Base-by-base conservation (phyloP, 2,113 vertebrate genomes). In the Platichthys flesus region DNA sequence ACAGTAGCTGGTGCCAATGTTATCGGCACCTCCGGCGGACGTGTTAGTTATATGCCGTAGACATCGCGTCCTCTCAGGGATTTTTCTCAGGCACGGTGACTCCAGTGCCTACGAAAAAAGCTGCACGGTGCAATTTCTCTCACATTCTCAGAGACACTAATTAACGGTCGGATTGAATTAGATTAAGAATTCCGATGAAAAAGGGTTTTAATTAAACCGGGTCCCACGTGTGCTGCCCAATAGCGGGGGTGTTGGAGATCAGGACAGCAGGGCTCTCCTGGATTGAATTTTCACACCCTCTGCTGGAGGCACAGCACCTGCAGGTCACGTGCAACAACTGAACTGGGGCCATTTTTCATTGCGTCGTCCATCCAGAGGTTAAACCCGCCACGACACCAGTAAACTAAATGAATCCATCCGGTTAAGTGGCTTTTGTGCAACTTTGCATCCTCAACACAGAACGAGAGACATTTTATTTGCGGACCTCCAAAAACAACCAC, bases 121-220 rank as follows among this genome's bases (percentile, higher is more conserved):
- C 88, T 85, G 87, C 80, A 73, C 78, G 49, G 89, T 89, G 86
- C 89, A 88, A 91, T 87, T 92, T 91, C 86, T 91, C 86, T 85
- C 87, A 85, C 82, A 85, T 88, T 89, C 90, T 89, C 83, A 37
- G 75, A 82, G 85, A 85, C 76, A 67, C 85, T 93, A 93, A 94
- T 94, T 93, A 93, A 93, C 79, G 77, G 78, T 79, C 66, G 78
- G 88, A 92, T 92, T 90, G 85, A 91, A 92, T 93, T 91, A 91
- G 88, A 91, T 90, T 83, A 70, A 89, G 86, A 90, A 93, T 91
- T 91, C 89, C 89, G 91, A 89, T 87, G 73, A 90, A 90, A 91
- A 81, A 28, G 26, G 78, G 76, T 89, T 94, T 93, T 93, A 93
- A 94, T 93, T 93, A 94, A 93, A 90, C 87, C 5, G 73, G 74